phyloP scores from a whole-genome alignment of 2,797 vertebrate species.

The Cheirogaleus major region DNA sequence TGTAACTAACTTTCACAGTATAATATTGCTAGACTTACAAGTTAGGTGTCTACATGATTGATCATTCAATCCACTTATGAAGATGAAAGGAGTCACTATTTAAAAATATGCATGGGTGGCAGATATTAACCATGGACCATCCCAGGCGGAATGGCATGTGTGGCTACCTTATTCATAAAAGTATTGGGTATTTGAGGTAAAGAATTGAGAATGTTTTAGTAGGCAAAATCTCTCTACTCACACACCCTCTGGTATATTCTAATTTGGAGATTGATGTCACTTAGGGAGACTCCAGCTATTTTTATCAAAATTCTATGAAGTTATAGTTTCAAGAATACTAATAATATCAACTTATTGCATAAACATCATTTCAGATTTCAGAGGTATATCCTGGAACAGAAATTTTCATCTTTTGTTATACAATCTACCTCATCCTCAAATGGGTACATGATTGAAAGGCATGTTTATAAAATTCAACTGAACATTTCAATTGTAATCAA shows the following conservation, averaged over 20 bases:
- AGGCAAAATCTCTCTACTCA: neutral
- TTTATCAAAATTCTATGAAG: conserved; percentile 6
- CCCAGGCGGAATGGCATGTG: neutral
- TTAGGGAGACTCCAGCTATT: neutral
- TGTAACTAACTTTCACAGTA: neutral
- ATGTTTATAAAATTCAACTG: neutral
- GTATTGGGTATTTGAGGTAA: neutral
- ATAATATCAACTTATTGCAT: neutral
- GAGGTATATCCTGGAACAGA: neutral
- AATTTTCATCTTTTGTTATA: neutral
- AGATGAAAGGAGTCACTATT: neutral
- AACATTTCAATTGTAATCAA: conserved; percentile 48
- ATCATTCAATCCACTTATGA: neutral
- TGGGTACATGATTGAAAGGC: neutral
- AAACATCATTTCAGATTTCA: neutral
- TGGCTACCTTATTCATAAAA: neutral
- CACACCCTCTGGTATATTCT: neutral
- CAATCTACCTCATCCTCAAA: neutral
- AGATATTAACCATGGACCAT: neutral
- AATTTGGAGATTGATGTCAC: neutral
- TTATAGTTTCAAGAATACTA: neutral
- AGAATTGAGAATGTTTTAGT: neutral
- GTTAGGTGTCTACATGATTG: neutral
- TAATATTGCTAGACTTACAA: conserved; percentile 22
- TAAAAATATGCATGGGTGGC: neutral